These are phyloP conservation scores for Syngnathus acus DNA, from an alignment of 2,797 vertebrate genomes.

Conservation along the genomic window DNA sequence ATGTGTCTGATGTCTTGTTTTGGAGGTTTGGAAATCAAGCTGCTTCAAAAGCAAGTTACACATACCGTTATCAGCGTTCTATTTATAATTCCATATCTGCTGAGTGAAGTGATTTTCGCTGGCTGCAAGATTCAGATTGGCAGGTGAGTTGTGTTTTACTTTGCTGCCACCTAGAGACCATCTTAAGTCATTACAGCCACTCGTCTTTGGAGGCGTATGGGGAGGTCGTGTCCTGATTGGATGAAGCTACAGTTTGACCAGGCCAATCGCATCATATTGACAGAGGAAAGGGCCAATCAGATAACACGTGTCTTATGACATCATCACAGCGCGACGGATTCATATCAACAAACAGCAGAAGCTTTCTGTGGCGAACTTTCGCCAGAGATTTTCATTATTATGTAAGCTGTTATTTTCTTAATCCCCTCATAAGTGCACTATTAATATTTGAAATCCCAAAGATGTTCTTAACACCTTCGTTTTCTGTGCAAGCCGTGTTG, in stretches of 20 bases:
- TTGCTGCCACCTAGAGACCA: conserved; percentile 40
- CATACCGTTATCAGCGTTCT: background rate
- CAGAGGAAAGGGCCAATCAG: background rate
- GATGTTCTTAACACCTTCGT: background rate
- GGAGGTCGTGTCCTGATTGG: too few relatives aligned
- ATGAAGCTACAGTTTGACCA: too few relatives aligned
- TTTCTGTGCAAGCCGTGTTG: background rate
- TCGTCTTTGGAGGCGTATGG: too few relatives aligned
- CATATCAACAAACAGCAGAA: background rate
- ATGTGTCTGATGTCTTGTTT: conserved; percentile 12
- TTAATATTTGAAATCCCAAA: background rate
- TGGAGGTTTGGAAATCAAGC: background rate
- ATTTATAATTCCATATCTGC: too few relatives aligned
- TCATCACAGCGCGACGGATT: background rate
- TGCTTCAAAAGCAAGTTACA: background rate
- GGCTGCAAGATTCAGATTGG: too few relatives aligned
- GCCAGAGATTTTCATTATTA: background rate
- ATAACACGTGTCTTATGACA: background rate
- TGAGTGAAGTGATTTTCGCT: background rate
- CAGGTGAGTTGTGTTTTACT: background rate
- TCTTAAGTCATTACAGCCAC: background rate
- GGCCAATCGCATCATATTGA: background rate
- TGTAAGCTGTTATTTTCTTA: background rate
- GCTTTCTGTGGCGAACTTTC: conserved; percentile 1
- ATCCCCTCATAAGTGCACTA: background rate